Evolutionary conservation across 2,888 invertebrate species (phyloP), one percentile per base, ranked within the genome.

Genomic region (Andrena bucephala): DNA sequence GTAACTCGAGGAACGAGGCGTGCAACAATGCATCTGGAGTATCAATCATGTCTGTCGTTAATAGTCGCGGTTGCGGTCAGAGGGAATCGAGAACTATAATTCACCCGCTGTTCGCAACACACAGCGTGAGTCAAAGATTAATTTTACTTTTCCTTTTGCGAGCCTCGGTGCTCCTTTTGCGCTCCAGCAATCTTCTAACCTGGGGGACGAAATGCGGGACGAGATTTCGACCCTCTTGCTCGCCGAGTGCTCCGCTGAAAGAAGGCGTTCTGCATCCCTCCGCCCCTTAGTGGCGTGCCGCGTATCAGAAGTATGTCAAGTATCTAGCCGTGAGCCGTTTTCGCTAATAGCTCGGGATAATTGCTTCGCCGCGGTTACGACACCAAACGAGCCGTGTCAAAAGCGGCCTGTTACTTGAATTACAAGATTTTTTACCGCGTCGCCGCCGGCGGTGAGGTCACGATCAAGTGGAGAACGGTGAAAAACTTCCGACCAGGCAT

Each of bases 261-360:
- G 36, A 59, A 52, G 31, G 33, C 20, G 31, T 27, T 52, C 50
- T 24, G 70, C 62, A 36, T 54, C 69, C 66, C 74, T 67, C 67
- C 33, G 16, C 48, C 72, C 67, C 31, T 52, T 5, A 2, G 31
- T 27, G 57, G 24, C 54, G 20, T 59, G 62, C 36, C 36, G 79
- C 77, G 66, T 31, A 67, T 69, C 63, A 42, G 63, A 89, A 89
- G 81, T 89, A 87, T 89, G 88, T 85, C 83, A 88, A 85, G 88
- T 85, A 89, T 88, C 82, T 77, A 67, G 77, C 76, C 83, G 73
- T 86, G 83, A 87, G 85, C 77, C 70, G 81, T 88, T 89, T 89
- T 91, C 89, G 59, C 85, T 87, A 86, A 90, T 87, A 86, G 88
- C 81, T 80, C 33, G 66, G 78, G 85, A 88, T 91, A 91, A 90